Base-by-base conservation (phyloP, 2,113 vertebrate species). In the Nesoenas mayeri region DNA sequence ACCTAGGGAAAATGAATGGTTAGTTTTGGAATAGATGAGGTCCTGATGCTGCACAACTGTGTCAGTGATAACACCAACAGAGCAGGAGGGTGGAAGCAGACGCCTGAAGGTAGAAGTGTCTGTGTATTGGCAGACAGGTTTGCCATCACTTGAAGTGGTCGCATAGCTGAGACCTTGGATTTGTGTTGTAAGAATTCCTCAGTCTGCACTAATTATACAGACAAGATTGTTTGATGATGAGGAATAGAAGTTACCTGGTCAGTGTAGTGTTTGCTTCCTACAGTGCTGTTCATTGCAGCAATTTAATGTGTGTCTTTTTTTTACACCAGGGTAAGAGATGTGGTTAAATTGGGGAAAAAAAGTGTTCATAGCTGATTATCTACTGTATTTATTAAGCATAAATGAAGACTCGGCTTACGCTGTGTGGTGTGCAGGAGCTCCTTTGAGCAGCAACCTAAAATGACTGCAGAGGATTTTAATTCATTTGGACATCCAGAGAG, bases 381-480 rank as follows among this genome's bases (percentile, higher is more conserved):
- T 85, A 47, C 72, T 85, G 51, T 66, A 51, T 53, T 88, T 60
- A 11, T 72, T 71, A 88, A 73, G 75, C 6, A 6, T 51, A 66
- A 88, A 48, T 44, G 65, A 74, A 73, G 83, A 58, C 51, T 92
- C 5, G 18, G 47, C 70, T 73, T 54, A 12, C 1, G 8, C 64
- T 79, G 42, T 47, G 60, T 67, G 69, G 51, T 84, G 93, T 86
- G 72, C 83, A 81, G 62, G 66, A 77, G 51, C 47, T 90, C 40
- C 62, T 78, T 88, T 84, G 83, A 94, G 85, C 73, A 64, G 48
- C 47, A 77, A 38, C 10, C 62, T 65, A 15, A 80, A 89, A 78
- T 86, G 91, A 78, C 72, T 83, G 85, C 64, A 60, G 91, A 86
- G 64, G 56, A 77, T 91, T 90, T 90, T 70, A 73, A 92, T 93